Evolutionary conservation across 2,888 invertebrate genomes (phyloP), one percentile per base, ranked within the genome.

Genomic region (Aspidapion aeneum): DNA sequence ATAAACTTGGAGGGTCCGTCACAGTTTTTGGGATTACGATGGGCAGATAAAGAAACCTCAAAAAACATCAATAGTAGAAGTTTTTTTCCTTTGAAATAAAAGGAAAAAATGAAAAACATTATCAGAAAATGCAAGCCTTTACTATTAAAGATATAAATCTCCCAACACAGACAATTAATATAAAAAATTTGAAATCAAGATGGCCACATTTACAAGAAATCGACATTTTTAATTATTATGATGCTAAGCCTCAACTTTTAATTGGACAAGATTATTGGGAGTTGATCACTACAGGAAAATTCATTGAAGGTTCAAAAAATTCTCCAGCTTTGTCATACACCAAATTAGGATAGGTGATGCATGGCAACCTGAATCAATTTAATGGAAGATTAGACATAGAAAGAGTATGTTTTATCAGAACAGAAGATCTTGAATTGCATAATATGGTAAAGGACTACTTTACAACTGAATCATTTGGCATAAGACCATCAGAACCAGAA

Each of bases 201-300:
- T 35, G 35, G 35, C 35, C 12, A 12, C 35, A 35, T 12, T 35
- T 3, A 35, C 3, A 12, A 35, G 35, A 35, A 7, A 7, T 35
- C 12, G 35, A 35, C 12, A 7, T 35, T 35, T 35, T 35, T 35
- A 12, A 35, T 7, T 35, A 35, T 35, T 35, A 35, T 35, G 35
- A 12, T 7, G 35, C 35, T 35, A 35, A 35, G 12, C 35, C 35
- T 35, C 35, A 52, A n/a, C 52, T 52, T 3, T 52, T 52, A 52
- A 52, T 52, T 52, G 52, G n/a, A 5, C n/a, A 52, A 52, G 52
- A 52, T 52, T 52, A 52, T n/a, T 52, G n/a, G 52, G n/a, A n/a
- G n/a, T n/a, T n/a, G n/a, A n/a, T n/a, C n/a, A n/a, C 52, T 9
- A 52, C 52, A 5, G 3, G 52, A 52, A n/a, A n/a, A n/a, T 3